These are phyloP conservation scores for Erebia aethiops DNA, from an alignment of 2,888 invertebrate genomes.

Conservation along the genomic window DNA sequence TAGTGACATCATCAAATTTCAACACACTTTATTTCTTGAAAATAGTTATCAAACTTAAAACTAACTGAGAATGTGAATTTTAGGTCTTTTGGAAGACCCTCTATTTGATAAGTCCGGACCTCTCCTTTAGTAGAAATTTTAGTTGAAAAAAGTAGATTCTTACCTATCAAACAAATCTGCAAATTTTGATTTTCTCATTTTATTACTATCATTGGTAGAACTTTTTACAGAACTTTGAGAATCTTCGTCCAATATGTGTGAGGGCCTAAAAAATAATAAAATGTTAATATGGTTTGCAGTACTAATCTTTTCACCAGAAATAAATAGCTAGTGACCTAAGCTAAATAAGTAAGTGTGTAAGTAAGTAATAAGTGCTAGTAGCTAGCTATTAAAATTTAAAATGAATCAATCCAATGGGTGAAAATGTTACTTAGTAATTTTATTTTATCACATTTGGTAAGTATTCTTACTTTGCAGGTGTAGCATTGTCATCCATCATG, in stretches of 20 bases:
- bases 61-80: no score
- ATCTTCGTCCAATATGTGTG: constrained; percentile 86
- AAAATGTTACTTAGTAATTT: no score
- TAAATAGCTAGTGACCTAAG: neutral
- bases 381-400: no score
- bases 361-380: no score
- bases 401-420: neutral
- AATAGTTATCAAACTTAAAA: no score
- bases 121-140: neutral
- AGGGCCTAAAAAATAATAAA: constrained; percentile 57
- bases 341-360: no score
- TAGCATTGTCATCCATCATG: constrained; percentile 87
- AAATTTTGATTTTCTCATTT: constrained; percentile 76
- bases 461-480: constrained; percentile 72
- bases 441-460: constrained; percentile 15
- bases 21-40: no score
- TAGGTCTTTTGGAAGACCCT: no score
- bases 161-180: constrained; percentile 79
- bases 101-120: no score
- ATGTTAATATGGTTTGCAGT: neutral
- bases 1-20: no score
- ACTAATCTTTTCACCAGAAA: no score
- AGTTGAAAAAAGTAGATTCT: constrained; percentile 30
- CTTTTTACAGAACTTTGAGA: constrained; percentile 93
- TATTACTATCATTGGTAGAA: constrained; percentile 86